phyloP scores from a whole-genome alignment of 1,140 invertebrate genomes.

The Bombus superbus region DNA sequence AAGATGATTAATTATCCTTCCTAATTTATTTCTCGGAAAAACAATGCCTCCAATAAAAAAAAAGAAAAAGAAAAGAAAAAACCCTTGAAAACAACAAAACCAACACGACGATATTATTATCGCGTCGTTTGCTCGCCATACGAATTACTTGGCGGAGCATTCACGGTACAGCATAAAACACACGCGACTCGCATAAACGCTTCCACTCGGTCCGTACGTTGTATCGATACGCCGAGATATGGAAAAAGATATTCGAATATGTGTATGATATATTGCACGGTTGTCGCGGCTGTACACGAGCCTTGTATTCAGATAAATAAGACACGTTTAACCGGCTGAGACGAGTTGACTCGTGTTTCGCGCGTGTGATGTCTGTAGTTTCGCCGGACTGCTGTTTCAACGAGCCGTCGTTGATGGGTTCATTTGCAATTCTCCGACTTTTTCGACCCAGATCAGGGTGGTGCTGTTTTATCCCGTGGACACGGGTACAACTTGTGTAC shows the following conservation, averaged over 20 bases:
- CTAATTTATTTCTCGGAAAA: neutral
- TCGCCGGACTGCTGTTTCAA: conserved; percentile 17
- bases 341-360: conserved; percentile 52
- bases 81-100: neutral
- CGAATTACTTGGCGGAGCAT: neutral
- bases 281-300: conserved; percentile 24
- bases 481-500: neutral
- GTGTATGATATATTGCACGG: conserved; percentile 45
- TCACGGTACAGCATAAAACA: neutral
- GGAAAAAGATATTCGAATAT: conserved; percentile 51
- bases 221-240: conserved; percentile 42
- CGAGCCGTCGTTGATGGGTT: conserved; percentile 43
- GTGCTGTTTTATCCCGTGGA: neutral
- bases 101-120: neutral
- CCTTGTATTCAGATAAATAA: conserved; percentile 51
- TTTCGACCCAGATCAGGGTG: conserved; percentile 31
- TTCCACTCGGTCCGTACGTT: neutral
- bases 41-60: neutral
- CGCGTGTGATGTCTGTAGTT: conserved; percentile 47
- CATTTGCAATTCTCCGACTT: conserved; percentile 44
- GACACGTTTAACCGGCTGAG: conserved; percentile 54
- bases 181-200: conserved; percentile 29
- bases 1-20: neutral
- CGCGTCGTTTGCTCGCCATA: conserved; percentile 3
- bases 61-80: neutral